Conservation (phyloP, 2,888 invertebrate species). For the Rapana venosa region DNA sequence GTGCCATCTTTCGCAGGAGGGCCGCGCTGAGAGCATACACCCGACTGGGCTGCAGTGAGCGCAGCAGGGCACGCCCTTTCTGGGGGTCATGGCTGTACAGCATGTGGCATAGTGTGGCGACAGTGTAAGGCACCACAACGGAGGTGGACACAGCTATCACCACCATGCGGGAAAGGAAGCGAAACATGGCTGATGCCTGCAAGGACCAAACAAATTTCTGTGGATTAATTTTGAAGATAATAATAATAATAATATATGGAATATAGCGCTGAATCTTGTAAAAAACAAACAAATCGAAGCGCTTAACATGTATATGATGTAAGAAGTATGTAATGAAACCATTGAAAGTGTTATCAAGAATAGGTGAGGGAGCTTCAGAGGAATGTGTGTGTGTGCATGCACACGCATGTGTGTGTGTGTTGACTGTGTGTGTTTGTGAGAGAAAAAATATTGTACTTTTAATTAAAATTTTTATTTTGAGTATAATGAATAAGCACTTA, state of each 20-base stretch:
- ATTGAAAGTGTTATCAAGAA: no score
- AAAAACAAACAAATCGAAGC: neutral
- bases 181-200: constrained; percentile 40
- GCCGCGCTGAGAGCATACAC: constrained; percentile 72
- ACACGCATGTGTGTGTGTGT: no score
- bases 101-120: constrained; percentile 72
- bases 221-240: no score
- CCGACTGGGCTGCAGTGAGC: constrained; percentile 71
- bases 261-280: neutral
- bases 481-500: no score
- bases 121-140: constrained; percentile 72
- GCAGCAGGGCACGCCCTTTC: constrained; percentile 60
- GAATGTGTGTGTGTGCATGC: no score
- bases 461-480: no score
- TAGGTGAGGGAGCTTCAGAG: no score
- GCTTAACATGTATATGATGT: no score
- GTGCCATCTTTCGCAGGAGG: constrained; percentile 63
- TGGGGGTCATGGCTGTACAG: constrained; percentile 74
- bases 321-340: no score
- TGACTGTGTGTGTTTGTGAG: no score
- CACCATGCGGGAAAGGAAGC: constrained; percentile 46
- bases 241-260: neutral
- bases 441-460: no score
- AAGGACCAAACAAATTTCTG: neutral
- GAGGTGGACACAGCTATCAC: constrained; percentile 58